Conservation (phyloP, 2,113 vertebrate species). For the Gymnogyps californianus region DNA sequence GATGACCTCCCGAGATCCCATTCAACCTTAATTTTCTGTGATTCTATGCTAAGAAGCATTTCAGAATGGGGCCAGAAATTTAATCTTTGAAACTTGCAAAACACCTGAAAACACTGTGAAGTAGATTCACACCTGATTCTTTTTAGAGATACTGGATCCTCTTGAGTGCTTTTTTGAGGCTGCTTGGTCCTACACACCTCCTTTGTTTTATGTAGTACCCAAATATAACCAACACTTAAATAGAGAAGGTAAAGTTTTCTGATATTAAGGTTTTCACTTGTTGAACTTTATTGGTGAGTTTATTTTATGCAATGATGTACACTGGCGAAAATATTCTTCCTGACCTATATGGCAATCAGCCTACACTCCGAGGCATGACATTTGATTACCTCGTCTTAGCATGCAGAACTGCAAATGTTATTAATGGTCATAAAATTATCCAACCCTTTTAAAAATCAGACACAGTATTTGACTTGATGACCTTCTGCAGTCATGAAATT, state of each 20-base stretch:
- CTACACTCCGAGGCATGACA: neutral
- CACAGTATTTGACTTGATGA: constrained; percentile 57
- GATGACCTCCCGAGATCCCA: neutral
- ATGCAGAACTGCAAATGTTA: constrained; percentile 57
- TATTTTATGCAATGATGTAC: constrained; percentile 7
- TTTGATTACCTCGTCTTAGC: constrained; percentile 60
- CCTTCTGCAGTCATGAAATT: constrained; percentile 59
- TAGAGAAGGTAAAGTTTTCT: constrained; percentile 25
- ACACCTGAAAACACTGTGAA: neutral
- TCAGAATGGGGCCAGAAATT: neutral
- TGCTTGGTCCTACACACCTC: neutral
- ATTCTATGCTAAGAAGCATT: neutral
- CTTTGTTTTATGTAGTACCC: neutral
- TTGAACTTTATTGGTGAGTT: constrained; percentile 3
- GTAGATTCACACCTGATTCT: neutral
- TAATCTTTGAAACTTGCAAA: neutral
- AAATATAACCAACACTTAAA: neutral
- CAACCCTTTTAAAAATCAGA: constrained; percentile 65
- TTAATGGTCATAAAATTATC: constrained; percentile 65
- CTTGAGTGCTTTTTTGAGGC: neutral
- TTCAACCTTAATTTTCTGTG: neutral
- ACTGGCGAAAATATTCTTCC: neutral
- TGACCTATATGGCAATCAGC: constrained; percentile 42
- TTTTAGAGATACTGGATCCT: neutral
- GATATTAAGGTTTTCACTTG: constrained; percentile 7